Evolutionary conservation across 2,797 vertebrate species (phyloP).

Genomic region (Potorous gilbertii): DNA sequence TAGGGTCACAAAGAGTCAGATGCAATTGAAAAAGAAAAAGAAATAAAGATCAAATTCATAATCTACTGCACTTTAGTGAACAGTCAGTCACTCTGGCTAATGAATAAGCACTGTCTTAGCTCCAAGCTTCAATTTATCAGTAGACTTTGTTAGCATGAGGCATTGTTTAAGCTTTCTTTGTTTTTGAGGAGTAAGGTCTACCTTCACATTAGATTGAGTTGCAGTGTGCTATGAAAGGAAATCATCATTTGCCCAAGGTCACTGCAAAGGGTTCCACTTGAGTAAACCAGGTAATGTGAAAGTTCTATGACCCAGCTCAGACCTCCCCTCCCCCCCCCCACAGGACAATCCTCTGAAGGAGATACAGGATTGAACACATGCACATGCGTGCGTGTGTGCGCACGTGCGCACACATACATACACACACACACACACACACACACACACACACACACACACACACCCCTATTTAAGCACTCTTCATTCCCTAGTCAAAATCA

Average conservation of each 20-base stretch:
- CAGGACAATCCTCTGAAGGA: neutral
- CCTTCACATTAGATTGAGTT: constrained; percentile 68
- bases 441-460: neutral
- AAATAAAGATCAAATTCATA: constrained; percentile 74
- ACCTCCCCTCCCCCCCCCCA: too few species aligned
- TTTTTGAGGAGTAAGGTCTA: constrained; percentile 69
- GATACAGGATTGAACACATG: neutral
- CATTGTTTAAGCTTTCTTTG: constrained; percentile 74
- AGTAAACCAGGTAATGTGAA: constrained; percentile 55
- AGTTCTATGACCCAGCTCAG: constrained; percentile 22
- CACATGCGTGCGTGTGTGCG: too few species aligned
- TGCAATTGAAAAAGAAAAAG: neutral
- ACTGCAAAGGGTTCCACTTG: constrained; percentile 64
- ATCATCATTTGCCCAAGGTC: constrained; percentile 74
- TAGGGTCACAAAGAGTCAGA: neutral
- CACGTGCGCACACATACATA: too few species aligned
- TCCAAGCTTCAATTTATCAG: constrained; percentile 80
- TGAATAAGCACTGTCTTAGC: constrained; percentile 82
- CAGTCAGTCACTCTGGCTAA: constrained; percentile 78
- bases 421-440: too few species aligned
- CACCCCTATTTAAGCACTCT: neutral
- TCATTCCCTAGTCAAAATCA: neutral
- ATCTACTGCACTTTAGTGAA: constrained; percentile 85
- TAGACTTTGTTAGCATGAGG: constrained; percentile 72
- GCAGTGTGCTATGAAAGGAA: constrained; percentile 70